Percentiles rank a stretch among this genome's conserved stretches.
Conservation (phyloP, 2,888 invertebrate genomes). For the Drosophila multiciliata region DNA sequence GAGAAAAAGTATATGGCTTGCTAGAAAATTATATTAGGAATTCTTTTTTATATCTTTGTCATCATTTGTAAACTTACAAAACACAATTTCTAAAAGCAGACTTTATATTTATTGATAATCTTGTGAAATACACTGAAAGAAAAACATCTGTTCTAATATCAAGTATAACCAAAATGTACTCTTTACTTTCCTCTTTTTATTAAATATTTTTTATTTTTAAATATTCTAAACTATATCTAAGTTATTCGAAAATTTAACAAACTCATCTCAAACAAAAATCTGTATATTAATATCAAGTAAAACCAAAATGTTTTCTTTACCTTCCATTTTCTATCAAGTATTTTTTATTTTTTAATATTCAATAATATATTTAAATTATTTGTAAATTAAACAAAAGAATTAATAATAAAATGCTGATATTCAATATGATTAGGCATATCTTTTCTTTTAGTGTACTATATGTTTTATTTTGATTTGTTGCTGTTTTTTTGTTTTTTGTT, state of each 20-base stretch:
- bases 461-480: conserved; percentile 4
- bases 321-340: neutral
- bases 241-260: neutral
- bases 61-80: neutral
- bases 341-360: neutral
- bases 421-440: neutral
- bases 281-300: neutral
- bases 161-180: neutral
- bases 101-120: no score
- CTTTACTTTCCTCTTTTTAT: neutral
- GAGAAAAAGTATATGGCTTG: neutral
- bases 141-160: neutral
- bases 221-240: neutral
- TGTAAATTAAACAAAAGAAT: neutral
- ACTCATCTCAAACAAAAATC: neutral
- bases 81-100: neutral
- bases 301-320: neutral
- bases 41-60: neutral
- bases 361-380: neutral
- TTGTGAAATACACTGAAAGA: neutral
- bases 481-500: neutral
- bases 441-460: neutral
- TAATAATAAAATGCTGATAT: neutral
- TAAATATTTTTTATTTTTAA: no score
- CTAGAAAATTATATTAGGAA: neutral